These are phyloP conservation scores for Progne subis DNA, from an alignment of 2,113 vertebrate genomes.

Conservation along the genomic window DNA sequence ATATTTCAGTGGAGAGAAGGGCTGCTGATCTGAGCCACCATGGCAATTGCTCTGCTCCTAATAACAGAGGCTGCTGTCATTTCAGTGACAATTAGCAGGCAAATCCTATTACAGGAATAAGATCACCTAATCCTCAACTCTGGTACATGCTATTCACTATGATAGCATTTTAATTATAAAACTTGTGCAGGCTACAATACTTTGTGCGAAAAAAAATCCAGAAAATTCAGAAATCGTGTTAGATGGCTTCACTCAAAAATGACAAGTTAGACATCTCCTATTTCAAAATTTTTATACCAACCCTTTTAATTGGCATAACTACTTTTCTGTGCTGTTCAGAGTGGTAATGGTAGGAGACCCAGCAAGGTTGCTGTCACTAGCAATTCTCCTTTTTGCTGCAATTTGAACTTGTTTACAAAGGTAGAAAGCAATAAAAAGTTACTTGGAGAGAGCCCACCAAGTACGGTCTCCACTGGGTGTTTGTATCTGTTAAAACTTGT, in stretches of 20 bases:
- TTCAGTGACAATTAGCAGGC: constrained; percentile 35
- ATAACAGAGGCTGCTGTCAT: neutral
- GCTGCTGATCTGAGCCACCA: neutral
- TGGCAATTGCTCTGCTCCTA: neutral
- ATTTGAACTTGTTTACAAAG: constrained; percentile 13
- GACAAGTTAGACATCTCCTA: neutral
- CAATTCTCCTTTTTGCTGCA: neutral
- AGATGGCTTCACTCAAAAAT: neutral
- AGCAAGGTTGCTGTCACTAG: neutral
- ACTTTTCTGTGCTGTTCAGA: neutral
- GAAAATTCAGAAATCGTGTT: neutral
- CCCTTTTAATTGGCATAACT: neutral
- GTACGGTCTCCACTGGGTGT: neutral
- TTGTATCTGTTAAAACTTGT: neutral
- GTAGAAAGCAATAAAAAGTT: neutral
- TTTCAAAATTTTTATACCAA: neutral
- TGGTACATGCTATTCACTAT: neutral
- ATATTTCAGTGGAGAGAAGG: neutral
- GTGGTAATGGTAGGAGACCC: neutral
- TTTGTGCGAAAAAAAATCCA: neutral
- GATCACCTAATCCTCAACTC: constrained; percentile 22
- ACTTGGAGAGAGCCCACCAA: neutral
- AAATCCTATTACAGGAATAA: constrained; percentile 49
- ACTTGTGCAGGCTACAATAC: neutral
- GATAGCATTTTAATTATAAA: neutral